Evolutionary conservation across 1,140 invertebrate genomes (phyloP).

Genomic region (Mya arenaria): DNA sequence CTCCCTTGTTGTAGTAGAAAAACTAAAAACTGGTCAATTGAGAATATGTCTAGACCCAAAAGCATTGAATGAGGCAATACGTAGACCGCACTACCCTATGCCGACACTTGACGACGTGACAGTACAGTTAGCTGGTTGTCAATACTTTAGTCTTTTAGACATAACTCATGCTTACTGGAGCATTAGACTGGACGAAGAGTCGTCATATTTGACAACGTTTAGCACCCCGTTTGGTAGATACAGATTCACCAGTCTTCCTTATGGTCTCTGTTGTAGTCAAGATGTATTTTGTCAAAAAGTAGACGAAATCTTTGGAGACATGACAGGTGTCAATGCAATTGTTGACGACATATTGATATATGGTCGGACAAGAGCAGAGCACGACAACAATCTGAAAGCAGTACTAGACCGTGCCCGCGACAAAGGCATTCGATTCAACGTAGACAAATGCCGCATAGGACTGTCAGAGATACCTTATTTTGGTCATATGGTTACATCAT

Average conservation of each 20-base stretch:
- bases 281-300: conserved; percentile 76
- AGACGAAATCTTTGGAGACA: conserved; percentile 71
- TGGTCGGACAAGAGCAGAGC: conserved; percentile 65
- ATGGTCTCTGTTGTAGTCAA: conserved; percentile 61
- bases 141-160: conserved; percentile 59
- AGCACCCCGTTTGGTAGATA: conserved; percentile 77
- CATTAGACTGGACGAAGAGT: conserved; percentile 77
- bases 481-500: conserved; percentile 63
- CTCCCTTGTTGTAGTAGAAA: conserved; percentile 49
- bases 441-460: conserved; percentile 72
- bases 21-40: conserved; percentile 70
- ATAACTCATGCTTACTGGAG: conserved; percentile 78
- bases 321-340: conserved; percentile 72
- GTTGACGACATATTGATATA: conserved; percentile 78
- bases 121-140: conserved; percentile 26
- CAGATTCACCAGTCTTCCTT: conserved; percentile 73
- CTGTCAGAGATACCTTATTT: conserved; percentile 68
- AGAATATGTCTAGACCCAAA: conserved; percentile 83
- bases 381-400: conserved; percentile 71
- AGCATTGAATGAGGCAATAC: conserved; percentile 81
- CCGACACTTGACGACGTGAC: conserved; percentile 57
- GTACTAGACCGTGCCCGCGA: conserved; percentile 75
- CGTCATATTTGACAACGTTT: conserved; percentile 64
- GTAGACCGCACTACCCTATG: conserved; percentile 63
- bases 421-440: conserved; percentile 74